phyloP scores from a whole-genome alignment of 2,888 invertebrate species.

The Boloria euphrosyne region DNA sequence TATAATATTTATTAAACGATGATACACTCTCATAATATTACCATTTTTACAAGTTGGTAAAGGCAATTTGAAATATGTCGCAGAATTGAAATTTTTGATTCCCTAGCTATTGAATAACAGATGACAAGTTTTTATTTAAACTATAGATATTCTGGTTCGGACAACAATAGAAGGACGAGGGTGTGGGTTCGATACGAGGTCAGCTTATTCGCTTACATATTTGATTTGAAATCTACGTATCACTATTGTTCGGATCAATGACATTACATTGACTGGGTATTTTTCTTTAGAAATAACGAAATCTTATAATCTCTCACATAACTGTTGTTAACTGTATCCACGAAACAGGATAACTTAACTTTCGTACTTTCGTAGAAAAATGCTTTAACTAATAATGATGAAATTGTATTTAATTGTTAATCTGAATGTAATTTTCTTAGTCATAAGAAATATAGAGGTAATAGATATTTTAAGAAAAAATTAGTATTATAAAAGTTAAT shows the following conservation, averaged over 20 bases:
- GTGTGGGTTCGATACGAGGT: slow-evolving; percentile 35
- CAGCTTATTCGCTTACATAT: slow-evolving; percentile 25
- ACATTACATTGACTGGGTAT: slow-evolving; percentile 29
- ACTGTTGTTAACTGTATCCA: background rate
- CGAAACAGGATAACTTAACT: too few relatives aligned
- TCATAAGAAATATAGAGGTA: too few relatives aligned
- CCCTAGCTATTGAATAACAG: slow-evolving; percentile 10
- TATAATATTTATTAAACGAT: slow-evolving; percentile 37
- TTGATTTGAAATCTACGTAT: slow-evolving; percentile 18
- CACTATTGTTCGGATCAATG: slow-evolving; percentile 20
- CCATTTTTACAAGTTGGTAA: background rate
- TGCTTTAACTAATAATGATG: too few relatives aligned
- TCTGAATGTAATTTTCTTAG: too few relatives aligned
- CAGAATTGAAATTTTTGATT: slow-evolving; percentile 18
- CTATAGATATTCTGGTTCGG: slow-evolving; percentile 46
- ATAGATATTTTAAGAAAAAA: too few relatives aligned
- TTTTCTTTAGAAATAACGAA: slow-evolving; percentile 7
- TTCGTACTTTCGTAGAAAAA: too few relatives aligned
- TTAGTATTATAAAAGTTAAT: too few relatives aligned
- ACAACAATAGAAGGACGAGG: slow-evolving; percentile 42
- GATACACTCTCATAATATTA: background rate
- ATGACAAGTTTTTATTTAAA: slow-evolving; percentile 51
- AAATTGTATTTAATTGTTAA: too few relatives aligned
- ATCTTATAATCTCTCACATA: background rate
- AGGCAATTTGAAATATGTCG: slow-evolving; percentile 4